A percentile compares a stretch with the other conserved stretches of the same genome.
phyloP scores from a whole-genome alignment of 2,797 vertebrate species.

The Erethizon dorsatum region DNA sequence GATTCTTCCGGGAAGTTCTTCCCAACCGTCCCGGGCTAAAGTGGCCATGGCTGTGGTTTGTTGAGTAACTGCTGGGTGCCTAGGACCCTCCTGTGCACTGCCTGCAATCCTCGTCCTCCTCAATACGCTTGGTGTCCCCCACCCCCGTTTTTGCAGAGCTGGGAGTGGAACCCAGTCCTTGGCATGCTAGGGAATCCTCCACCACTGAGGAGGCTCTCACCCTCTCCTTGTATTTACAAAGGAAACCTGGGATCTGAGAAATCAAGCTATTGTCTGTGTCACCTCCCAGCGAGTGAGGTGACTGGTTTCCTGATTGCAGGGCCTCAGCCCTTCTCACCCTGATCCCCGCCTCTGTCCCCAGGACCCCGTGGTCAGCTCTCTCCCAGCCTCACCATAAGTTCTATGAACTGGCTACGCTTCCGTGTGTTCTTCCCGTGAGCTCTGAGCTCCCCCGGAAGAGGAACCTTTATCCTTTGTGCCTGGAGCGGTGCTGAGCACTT shows the following conservation, averaged over 20 bases:
- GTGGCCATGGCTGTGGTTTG: neutral
- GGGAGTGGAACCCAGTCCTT: neutral
- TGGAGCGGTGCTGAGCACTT: neutral
- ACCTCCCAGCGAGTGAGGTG: neutral
- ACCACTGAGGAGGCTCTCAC: neutral
- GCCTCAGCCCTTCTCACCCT: neutral
- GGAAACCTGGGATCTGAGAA: neutral
- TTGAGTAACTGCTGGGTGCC: neutral
- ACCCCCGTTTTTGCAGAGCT: neutral
- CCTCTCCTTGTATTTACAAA: neutral
- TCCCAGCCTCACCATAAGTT: rapidly evolving
- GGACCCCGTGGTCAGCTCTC: neutral
- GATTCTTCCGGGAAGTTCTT: neutral
- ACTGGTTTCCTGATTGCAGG: neutral
- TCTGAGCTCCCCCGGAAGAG: neutral
- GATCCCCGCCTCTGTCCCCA: neutral
- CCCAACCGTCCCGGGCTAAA: neutral
- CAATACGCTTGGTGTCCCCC: rapidly evolving
- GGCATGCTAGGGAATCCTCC: neutral
- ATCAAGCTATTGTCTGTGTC: neutral
- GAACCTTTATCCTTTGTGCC: no score
- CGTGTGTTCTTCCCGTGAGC: neutral
- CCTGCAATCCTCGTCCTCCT: neutral
- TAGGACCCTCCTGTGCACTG: neutral
- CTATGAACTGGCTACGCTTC: rapidly evolving